A percentile compares a stretch with the other conserved stretches of the same genome.
These are phyloP conservation scores for Microtus ochrogaster DNA, from an alignment of 2,113 vertebrate species.

Conservation along the genomic window DNA sequence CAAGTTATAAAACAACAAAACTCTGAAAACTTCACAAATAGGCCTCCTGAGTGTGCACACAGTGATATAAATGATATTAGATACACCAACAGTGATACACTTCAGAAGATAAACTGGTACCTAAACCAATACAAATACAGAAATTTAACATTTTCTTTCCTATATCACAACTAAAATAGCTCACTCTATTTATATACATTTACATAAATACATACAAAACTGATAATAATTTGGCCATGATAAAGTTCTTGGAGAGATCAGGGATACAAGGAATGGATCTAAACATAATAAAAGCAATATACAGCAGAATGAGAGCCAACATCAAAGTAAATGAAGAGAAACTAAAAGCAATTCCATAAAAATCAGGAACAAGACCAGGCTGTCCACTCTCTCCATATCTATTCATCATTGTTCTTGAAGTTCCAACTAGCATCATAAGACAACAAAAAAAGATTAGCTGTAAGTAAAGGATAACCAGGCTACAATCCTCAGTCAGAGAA, in stretches of 20 bases:
- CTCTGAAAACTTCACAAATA: background rate
- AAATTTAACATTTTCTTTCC: background rate
- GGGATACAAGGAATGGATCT: too few relatives aligned
- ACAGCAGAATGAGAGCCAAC: too few relatives aligned
- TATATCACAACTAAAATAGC: background rate
- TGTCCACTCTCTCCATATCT: too few relatives aligned
- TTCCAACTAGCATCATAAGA: too few relatives aligned
- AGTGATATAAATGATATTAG: background rate
- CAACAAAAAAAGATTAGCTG: background rate
- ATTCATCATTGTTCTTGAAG: too few relatives aligned
- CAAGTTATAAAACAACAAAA: slow-evolving; percentile 23
- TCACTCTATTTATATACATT: background rate
- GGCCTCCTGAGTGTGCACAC: background rate
- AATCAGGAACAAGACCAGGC: too few relatives aligned
- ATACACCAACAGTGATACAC: background rate
- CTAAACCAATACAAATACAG: background rate
- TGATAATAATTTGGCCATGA: background rate
- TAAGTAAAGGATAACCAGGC: background rate
- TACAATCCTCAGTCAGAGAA: background rate
- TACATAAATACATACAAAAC: background rate
- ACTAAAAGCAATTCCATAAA: too few relatives aligned
- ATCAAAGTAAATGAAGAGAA: too few relatives aligned
- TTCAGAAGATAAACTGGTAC: background rate
- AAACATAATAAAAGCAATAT: too few relatives aligned
- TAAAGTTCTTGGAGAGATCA: too few relatives aligned